Conservation (phyloP, 2,113 vertebrate genomes). For the Lynx canadensis region DNA sequence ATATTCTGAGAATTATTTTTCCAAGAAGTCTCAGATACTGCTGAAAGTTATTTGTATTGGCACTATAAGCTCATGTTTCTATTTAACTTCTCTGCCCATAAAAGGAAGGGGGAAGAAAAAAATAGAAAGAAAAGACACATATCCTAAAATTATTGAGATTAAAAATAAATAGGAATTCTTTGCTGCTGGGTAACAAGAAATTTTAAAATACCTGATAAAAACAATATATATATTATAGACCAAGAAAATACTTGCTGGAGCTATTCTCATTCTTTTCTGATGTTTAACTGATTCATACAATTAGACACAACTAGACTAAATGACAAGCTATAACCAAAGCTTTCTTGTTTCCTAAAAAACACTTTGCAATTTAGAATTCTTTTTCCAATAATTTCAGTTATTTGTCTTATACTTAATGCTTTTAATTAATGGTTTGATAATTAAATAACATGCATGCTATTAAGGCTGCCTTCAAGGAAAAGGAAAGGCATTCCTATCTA, state of each 20-base stretch:
- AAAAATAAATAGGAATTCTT: neutral
- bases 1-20: neutral
- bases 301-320: constrained; percentile 23
- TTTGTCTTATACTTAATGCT: constrained; percentile 45
- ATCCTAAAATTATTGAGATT: neutral
- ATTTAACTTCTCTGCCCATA: neutral
- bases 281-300: constrained; percentile 56
- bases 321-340: constrained; percentile 54
- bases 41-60: neutral
- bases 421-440: constrained; percentile 59
- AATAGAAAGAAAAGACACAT: neutral
- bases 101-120: neutral
- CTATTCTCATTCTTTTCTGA: constrained; percentile 33
- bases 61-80: neutral
- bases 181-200: neutral
- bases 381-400: constrained; percentile 15
- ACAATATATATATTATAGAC: neutral
- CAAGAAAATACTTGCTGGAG: neutral
- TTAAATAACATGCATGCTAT: neutral
- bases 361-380: constrained; percentile 38
- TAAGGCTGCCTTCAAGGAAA: neutral
- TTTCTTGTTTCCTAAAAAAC: constrained; percentile 51
- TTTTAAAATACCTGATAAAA: constrained; percentile 22
- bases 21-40: constrained; percentile 3
- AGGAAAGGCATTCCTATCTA: constrained; percentile 12